Conservation (phyloP, 2,113 vertebrate species). For the Clarias magur region DNA sequence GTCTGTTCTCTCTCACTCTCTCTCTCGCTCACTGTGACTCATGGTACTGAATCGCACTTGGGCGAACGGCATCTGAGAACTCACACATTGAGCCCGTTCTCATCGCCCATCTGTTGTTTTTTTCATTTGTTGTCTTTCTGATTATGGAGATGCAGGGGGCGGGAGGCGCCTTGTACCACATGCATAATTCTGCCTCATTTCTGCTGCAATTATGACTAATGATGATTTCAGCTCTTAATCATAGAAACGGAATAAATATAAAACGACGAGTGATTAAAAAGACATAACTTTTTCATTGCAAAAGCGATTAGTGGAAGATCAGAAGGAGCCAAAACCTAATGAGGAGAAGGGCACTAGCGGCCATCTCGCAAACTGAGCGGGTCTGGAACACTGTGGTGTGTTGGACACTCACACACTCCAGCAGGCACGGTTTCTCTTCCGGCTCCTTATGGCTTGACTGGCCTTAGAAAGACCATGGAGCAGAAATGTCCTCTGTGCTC, state of each 20-base stretch:
- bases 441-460: constrained; percentile 33
- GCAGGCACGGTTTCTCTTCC: constrained; percentile 21
- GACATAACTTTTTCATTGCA: constrained; percentile 21
- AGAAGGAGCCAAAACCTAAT: constrained; percentile 12
- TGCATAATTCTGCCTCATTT: constrained; percentile 42
- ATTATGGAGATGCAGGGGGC: constrained; percentile 44
- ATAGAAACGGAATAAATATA: constrained; percentile 40
- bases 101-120: constrained; percentile 60
- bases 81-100: constrained; percentile 52
- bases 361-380: constrained; percentile 48
- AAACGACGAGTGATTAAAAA: constrained; percentile 27
- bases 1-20: constrained; percentile 27
- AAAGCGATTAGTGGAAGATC: constrained; percentile 28
- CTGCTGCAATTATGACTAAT: constrained; percentile 41
- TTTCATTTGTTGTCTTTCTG: constrained; percentile 56
- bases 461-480: constrained; percentile 41
- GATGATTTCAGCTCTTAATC: constrained; percentile 43
- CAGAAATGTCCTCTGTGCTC: constrained; percentile 20
- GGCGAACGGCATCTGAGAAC: constrained; percentile 54
- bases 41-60: constrained; percentile 49
- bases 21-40: constrained; percentile 40
- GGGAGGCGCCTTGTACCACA: constrained; percentile 27
- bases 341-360: constrained; percentile 31
- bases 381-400: constrained; percentile 25
- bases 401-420: constrained; percentile 33